phyloP scores from a whole-genome alignment of 1,140 invertebrate genomes.

The Linepithema humile region DNA sequence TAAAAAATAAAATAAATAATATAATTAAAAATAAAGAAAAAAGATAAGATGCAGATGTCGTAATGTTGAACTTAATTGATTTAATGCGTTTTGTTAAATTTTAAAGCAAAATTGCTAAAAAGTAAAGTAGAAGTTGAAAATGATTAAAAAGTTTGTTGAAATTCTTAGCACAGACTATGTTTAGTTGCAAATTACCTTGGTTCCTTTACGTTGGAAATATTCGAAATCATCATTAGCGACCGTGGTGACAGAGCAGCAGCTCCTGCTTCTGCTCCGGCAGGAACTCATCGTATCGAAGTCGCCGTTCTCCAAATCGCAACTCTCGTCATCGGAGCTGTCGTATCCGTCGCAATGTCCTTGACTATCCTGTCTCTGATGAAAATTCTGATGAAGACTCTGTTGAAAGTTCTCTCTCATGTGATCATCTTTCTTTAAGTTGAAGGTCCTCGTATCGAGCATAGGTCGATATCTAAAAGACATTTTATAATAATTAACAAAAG shows the following conservation, averaged over 20 bases:
- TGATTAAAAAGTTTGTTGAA: background rate
- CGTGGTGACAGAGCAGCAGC: constrained; percentile 87
- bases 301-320: constrained; percentile 78
- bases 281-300: constrained; percentile 84
- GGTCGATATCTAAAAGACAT: constrained; percentile 70
- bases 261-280: constrained; percentile 85
- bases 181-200: constrained; percentile 69
- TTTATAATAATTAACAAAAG: too few species aligned
- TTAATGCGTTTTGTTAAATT: background rate
- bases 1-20: too few species aligned
- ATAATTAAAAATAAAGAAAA: too few species aligned
- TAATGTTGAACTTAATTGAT: background rate
- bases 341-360: constrained; percentile 73
- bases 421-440: constrained; percentile 75
- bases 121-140: background rate
- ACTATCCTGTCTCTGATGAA: constrained; percentile 51
- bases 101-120: too few species aligned
- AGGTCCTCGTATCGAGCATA: constrained; percentile 74
- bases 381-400: constrained; percentile 51
- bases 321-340: constrained; percentile 83
- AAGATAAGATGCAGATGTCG: background rate
- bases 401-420: constrained; percentile 40
- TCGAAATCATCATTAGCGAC: constrained; percentile 89
- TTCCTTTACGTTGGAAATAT: constrained; percentile 84
- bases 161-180: background rate